Evolutionary conservation across 2,797 vertebrate species (phyloP), one percentile per base, ranked within the genome.

Genomic region (Centroberyx gerrardi): DNA sequence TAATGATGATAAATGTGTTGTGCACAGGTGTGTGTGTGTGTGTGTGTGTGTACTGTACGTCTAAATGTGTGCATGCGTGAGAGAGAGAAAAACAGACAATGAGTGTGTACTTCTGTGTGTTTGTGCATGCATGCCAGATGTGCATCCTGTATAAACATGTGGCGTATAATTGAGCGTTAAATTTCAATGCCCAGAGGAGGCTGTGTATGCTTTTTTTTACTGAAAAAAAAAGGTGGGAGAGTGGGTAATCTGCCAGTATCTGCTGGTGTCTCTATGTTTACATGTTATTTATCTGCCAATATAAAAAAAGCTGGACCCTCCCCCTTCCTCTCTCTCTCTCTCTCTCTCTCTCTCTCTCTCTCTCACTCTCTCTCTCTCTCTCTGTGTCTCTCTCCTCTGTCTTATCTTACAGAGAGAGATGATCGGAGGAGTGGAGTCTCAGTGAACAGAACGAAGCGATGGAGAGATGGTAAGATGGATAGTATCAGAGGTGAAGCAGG

Each of bases 381-480:
- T 68, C 62, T 59, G 74, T 84, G 68, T 87, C 80, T 81, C 80
- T 67, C 76, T 71, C 81, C 75, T 88, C 74, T 87, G 67, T 92
- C 65, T 88, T 87, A 14, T 87, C 88, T 89, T 79, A 62, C 87
- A 91, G 91, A 90, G 87, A 87, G 92, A 91, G 91, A 95, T 96
- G 95, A 95, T 92, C 80, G 88, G 90, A 93, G 92, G 79, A 93
- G 88, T 77, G 75, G 91, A 81, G 85, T 90, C 89, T 87, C 90
- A 93, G 94, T 96, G 94, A 95, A 95, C 86, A 93, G 85, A 91
- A 86, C 77, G 91, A 94, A 95, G 94, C 93, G 91, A 96, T 96
- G 95, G 94, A 95, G 95, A 93, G 94, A 95, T 95, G 95, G 95
- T 96, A 94, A 95, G 93, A 87, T 74, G 84, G 78, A 85, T 80